Evolutionary conservation across 2,113 vertebrate species (phyloP), one percentile per base, ranked within the genome.

Genomic region (Hiodon alosoides): DNA sequence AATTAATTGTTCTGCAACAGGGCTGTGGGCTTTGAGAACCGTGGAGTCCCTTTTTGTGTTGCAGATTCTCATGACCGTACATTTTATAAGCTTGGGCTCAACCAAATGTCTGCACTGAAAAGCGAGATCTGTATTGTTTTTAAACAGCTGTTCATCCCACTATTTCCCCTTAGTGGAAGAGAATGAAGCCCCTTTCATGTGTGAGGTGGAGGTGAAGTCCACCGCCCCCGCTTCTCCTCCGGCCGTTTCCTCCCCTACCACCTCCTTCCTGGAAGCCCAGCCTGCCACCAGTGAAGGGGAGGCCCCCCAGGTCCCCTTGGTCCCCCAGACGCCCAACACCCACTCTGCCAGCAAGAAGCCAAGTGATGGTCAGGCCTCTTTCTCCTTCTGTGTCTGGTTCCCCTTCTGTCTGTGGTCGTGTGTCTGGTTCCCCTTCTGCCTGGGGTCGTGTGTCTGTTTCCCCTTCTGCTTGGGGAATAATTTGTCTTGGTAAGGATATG

Each of bases 311-410:
- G 0, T 91, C 85, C 4, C 86, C 88, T 69, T 93, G 85, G 0
- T 91, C 85, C 50, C 70, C 79, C 88, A 93, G 85, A 0, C 91
- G 86, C 79, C 80, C 86, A 85, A 79, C 83, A 86, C 80, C 76
- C 88, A 82, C 74, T 76, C 85, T 55, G 74, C 85, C 80, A 86
- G 71, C 85, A 88, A 79, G 79, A 79, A 81, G 71, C 62, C 83
- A 77, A 81, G 79, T 78, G 89, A 92, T 82, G 90, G 91, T 31
- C 31, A 31, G 31, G 31, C 91, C 79, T 10, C 50, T 51, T 1
- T 9, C 2, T 9, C 47, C 59, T 64, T 31, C 6, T 75, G 78
- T 78, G 76, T 17, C 4, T 0, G 7, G 3, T 13, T 0, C 5
- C 54, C 4, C 16, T 8, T 68, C 4, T 5, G 66, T 5, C n/a